Conservation (phyloP, 2,797 vertebrate species). For the Falco concolor region DNA sequence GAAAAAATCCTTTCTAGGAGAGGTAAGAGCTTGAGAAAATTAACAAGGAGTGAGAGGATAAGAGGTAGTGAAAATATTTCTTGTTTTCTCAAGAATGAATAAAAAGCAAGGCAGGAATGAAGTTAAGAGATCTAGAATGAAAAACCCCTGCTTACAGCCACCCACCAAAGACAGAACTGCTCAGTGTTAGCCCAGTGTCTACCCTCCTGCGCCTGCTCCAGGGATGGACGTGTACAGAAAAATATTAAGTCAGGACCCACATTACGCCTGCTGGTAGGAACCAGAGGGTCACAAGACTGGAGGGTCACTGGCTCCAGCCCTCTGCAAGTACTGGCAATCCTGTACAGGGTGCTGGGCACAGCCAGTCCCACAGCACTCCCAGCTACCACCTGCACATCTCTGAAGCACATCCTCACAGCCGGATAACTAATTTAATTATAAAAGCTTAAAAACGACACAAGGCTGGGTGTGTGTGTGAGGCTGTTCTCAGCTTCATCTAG, state of each 20-base stretch:
- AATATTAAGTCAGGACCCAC: background rate
- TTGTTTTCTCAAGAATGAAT: background rate
- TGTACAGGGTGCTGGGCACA: accelerated
- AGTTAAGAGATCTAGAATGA: background rate
- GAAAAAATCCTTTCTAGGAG: background rate
- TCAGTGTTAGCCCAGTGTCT: background rate
- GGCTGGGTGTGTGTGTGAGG: too few species aligned
- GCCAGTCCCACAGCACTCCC: background rate
- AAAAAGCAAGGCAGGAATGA: background rate
- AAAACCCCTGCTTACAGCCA: background rate
- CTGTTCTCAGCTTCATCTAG: background rate
- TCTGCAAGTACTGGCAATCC: background rate
- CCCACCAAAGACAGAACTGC: background rate
- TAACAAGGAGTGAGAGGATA: background rate
- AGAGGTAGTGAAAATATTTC: background rate
- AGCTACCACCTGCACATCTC: background rate
- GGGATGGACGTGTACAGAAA: background rate
- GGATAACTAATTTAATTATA: background rate
- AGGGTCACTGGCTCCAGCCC: background rate
- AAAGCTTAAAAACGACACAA: background rate
- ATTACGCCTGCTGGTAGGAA: background rate
- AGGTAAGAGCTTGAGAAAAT: background rate
- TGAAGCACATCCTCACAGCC: background rate
- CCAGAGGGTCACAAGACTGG: accelerated
- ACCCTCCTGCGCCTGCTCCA: background rate